phyloP scores from a whole-genome alignment of 2,888 invertebrate species.

The Linnaemya vulpina region DNA sequence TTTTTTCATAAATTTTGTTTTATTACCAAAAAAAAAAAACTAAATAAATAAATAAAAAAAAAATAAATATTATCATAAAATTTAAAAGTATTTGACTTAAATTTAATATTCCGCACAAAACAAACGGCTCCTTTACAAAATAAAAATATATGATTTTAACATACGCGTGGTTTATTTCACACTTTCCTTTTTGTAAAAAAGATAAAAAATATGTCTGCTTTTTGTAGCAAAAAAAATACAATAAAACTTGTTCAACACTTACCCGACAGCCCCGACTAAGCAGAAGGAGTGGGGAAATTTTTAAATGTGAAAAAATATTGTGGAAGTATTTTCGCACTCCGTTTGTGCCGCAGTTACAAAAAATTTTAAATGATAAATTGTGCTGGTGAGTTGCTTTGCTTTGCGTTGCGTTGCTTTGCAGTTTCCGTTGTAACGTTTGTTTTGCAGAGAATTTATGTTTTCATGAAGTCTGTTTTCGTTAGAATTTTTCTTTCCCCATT shows the following conservation, averaged over 20 bases:
- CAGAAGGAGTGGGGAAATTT: neutral
- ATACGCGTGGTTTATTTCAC: neutral
- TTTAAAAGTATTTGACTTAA: neutral
- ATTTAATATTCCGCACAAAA: too few species aligned
- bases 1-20: too few species aligned
- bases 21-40: too few species aligned
- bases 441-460: slow-evolving; percentile 7
- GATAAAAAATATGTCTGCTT: neutral
- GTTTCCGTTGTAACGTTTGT: too few species aligned
- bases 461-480: neutral
- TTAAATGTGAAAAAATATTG: neutral
- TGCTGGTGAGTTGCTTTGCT: neutral
- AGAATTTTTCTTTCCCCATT: neutral
- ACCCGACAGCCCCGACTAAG: slow-evolving; percentile 32
- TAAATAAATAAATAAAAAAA: too few species aligned
- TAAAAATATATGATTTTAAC: too few species aligned
- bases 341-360: slow-evolving; percentile 15
- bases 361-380: slow-evolving; percentile 47
- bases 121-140: too few species aligned
- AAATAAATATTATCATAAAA: too few species aligned
- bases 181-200: neutral
- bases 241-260: slow-evolving; percentile 7
- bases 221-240: neutral
- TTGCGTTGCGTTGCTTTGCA: too few species aligned
- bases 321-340: slow-evolving; percentile 16